A percentile compares a stretch with the other conserved stretches of the same genome.
Evolutionary conservation across 1,140 invertebrate genomes (phyloP).

Genomic region (Rhyzopertha dominica): DNA sequence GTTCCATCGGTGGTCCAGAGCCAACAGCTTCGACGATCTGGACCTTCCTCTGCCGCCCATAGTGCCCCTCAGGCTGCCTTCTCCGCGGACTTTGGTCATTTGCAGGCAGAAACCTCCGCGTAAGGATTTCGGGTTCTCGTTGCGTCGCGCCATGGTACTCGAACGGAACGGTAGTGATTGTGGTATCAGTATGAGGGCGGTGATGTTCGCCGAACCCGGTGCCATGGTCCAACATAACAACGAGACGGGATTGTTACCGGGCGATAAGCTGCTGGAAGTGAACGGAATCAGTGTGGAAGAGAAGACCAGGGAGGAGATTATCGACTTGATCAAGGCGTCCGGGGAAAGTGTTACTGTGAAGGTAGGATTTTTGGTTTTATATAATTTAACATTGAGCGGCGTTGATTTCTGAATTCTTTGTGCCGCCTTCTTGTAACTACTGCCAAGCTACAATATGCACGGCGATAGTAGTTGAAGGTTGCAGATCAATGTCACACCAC

Average conservation of each 20-base stretch:
- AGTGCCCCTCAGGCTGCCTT: constrained; percentile 65
- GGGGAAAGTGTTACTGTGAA: constrained; percentile 76
- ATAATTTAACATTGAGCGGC: not conserved
- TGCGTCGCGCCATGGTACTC: constrained; percentile 79
- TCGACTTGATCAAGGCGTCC: constrained; percentile 85
- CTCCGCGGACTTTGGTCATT: constrained; percentile 71
- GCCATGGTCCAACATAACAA: constrained; percentile 67
- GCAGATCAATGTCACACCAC: no score
- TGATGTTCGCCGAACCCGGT: constrained; percentile 90
- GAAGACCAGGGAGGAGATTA: constrained; percentile 84
- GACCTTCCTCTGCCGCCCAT: constrained; percentile 76
- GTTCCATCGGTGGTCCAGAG: constrained; percentile 67
- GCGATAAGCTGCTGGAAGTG: constrained; percentile 88
- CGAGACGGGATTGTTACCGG: constrained; percentile 83
- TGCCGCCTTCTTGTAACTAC: no score
- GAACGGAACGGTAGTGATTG: constrained; percentile 48
- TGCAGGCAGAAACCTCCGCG: constrained; percentile 75
- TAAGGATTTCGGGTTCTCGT: constrained; percentile 91
- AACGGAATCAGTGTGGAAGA: constrained; percentile 82
- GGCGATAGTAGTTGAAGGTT: no score
- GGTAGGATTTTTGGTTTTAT: constrained; percentile 51
- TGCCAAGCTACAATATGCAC: no score
- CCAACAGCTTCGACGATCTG: constrained; percentile 66
- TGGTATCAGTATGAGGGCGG: constrained; percentile 58
- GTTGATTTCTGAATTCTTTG: no score